phyloP scores from a whole-genome alignment of 2,888 invertebrate species.

The Incurvaria masculella region DNA sequence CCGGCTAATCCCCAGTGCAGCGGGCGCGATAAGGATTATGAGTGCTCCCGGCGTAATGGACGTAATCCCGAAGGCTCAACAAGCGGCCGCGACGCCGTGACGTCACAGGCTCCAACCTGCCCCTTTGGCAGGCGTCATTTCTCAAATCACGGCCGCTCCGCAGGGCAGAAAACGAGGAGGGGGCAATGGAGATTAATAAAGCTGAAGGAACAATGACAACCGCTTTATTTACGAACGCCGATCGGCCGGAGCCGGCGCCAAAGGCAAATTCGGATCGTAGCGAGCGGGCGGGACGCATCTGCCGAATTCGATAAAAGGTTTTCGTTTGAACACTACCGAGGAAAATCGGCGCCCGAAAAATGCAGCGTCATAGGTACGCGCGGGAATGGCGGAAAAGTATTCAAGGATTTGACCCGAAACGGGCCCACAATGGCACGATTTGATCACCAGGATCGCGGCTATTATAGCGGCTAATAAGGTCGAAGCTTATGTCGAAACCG shows the following conservation, averaged over 20 bases:
- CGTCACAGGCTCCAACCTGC: conserved; percentile 51
- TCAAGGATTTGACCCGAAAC: not conserved
- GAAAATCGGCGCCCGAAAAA: too few relatives aligned
- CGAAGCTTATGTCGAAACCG: conserved; percentile 24
- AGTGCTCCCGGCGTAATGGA: conserved; percentile 41
- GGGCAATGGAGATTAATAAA: conserved; percentile 42
- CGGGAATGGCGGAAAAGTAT: not conserved
- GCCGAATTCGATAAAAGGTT: too few relatives aligned
- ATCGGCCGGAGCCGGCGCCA: too few relatives aligned
- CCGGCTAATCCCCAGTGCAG: conserved; percentile 56
- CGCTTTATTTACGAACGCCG: too few relatives aligned
- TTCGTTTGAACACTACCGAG: too few relatives aligned
- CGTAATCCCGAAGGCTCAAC: conserved; percentile 50
- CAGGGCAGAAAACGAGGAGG: not conserved
- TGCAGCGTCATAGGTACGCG: not conserved
- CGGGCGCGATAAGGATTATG: conserved; percentile 53
- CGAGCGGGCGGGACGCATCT: too few relatives aligned
- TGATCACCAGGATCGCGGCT: not conserved
- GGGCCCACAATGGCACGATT: not conserved
- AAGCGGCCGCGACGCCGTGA: conserved; percentile 52
- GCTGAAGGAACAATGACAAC: not conserved
- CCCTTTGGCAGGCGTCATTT: conserved; percentile 57
- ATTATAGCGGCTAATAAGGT: not conserved
- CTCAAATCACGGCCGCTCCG: conserved; percentile 53
- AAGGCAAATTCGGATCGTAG: too few relatives aligned